Evolutionary conservation across 2,797 vertebrate species (phyloP), one percentile per base, ranked within the genome.

Genomic region (Cossypha dichroa): DNA sequence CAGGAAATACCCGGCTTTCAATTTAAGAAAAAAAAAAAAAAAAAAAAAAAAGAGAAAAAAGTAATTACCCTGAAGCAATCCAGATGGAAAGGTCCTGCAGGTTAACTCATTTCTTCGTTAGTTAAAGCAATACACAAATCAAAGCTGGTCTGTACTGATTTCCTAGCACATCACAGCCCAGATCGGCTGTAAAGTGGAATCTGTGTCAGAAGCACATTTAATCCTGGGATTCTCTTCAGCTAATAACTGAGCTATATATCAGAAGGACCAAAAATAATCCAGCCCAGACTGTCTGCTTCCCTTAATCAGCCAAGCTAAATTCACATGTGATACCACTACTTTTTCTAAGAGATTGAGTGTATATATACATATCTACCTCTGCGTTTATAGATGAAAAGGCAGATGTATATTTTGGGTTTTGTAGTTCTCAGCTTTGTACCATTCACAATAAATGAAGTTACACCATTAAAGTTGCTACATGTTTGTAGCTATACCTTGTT

Each of bases 161-260:
- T 81, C 81, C 82, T 72, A 93, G 77, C 4, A 8, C 77, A 92
- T 52, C 49, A 41, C 77, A 94, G 77, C n/a, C 45, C 73, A 70
- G 54, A 21, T 10, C 45, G 38, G 46, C 76, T 87, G 80, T 43
- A 26, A 85, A 94, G 52, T 58, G 54, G 76, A 96, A 96, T 95
- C 85, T 93, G 60, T 94, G 95, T 81, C 93, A 94, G 92, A 95
- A 94, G 79, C 81, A 34, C 80, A 70, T 94, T 94, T 96, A 96
- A 96, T 96, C 94, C 84, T 14, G 46, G 77, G 72, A 97, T 88
- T 96, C 67, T 75, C 69, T 89, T 95, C 66, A 89, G 85, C 79
- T 90, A 92, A 74, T 87, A 94, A 96, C 46, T 33, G 41, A 58
- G 29, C 92, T 68, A 67, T 34, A 12, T 74, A 49, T 58, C 75